These are phyloP conservation scores for Copidosoma aretas DNA, from an alignment of 2,888 invertebrate genomes.

Conservation along the genomic window DNA sequence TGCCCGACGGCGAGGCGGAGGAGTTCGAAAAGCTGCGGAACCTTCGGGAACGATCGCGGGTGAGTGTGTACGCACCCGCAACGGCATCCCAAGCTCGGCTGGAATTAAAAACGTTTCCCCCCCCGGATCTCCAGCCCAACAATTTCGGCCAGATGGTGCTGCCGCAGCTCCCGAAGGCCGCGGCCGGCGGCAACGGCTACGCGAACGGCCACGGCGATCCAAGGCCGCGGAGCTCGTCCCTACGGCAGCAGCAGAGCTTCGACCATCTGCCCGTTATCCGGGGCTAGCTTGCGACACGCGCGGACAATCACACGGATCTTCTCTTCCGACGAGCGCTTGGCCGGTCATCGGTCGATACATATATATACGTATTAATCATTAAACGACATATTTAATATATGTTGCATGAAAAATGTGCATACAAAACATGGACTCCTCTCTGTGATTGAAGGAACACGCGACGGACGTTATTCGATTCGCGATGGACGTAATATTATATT, in stretches of 20 bases:
- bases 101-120: not conserved
- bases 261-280: constrained; percentile 81
- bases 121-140: constrained; percentile 52
- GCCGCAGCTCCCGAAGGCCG: constrained; percentile 72
- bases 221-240: constrained; percentile 58
- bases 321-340: too few species aligned
- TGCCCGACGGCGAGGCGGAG: constrained; percentile 75
- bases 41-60: constrained; percentile 70
- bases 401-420: too few species aligned
- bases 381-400: too few species aligned
- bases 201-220: constrained; percentile 60
- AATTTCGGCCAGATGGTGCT: constrained; percentile 69
- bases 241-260: constrained; percentile 63
- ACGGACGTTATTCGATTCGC: too few species aligned
- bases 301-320: not conserved
- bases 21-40: constrained; percentile 69
- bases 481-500: too few species aligned
- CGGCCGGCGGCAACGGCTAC: constrained; percentile 59
- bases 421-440: too few species aligned
- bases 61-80: constrained; percentile 52
- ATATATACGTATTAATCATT: too few species aligned
- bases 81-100: too few species aligned
- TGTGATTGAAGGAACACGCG: too few species aligned
- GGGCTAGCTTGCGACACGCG: constrained; percentile 54
- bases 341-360: too few species aligned